These are phyloP conservation scores for Hemicrepidius hirtus DNA, from an alignment of 2,888 invertebrate species.

Conservation along the genomic window DNA sequence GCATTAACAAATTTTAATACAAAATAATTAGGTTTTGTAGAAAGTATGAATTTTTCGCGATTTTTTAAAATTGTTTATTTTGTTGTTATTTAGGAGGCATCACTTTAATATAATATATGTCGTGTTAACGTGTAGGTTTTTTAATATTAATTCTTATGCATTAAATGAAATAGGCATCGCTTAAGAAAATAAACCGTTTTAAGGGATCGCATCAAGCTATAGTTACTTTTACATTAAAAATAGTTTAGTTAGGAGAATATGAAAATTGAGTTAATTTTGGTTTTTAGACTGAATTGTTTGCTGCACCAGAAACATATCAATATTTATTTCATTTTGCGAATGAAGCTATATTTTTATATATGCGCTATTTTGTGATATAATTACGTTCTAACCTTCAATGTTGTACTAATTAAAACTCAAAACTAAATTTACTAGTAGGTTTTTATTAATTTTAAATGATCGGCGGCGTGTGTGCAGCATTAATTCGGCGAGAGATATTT, in stretches of 20 bases:
- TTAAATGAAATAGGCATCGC: constrained; percentile 44
- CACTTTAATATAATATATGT: constrained; percentile 51
- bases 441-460: constrained; percentile 16
- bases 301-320: constrained; percentile 60
- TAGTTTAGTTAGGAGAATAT: constrained; percentile 60
- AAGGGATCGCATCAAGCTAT: constrained; percentile 55
- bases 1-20: constrained; percentile 67
- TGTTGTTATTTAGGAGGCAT: constrained; percentile 49
- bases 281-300: constrained; percentile 54
- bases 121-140: constrained; percentile 51
- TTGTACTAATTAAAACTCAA: constrained; percentile 20
- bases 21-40: constrained; percentile 61
- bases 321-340: constrained; percentile 43
- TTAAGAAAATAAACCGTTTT: constrained; percentile 56
- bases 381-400: constrained; percentile 2
- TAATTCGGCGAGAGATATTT: constrained; percentile 21
- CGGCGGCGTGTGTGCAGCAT: constrained; percentile 36
- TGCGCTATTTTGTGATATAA: constrained; percentile 30
- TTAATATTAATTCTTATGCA: constrained; percentile 47
- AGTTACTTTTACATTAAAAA: constrained; percentile 54
- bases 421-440: background rate
- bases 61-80: constrained; percentile 56
- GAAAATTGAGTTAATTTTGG: constrained; percentile 52
- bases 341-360: constrained; percentile 54
- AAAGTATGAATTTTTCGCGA: constrained; percentile 49